These are phyloP conservation scores for Ficedula albicollis DNA, from an alignment of 2,797 vertebrate genomes.

Conservation along the genomic window DNA sequence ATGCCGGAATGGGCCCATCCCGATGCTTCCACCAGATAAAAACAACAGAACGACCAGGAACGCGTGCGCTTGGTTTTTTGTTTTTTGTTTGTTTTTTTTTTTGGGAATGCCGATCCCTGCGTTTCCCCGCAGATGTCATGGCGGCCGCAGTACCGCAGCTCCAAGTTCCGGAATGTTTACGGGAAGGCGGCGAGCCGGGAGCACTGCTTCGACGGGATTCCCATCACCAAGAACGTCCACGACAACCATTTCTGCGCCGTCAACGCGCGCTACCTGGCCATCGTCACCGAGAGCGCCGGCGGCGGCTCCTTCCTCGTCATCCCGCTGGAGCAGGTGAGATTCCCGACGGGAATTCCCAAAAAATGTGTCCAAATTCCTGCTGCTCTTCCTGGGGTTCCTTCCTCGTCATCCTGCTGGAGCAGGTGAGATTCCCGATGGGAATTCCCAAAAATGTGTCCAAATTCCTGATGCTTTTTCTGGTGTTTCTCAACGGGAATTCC, in stretches of 20 bases:
- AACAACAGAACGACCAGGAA: too few species aligned
- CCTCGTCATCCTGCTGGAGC: fast-evolving
- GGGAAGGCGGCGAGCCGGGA: slow-evolving; percentile 95
- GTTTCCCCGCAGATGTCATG: slow-evolving; percentile 91
- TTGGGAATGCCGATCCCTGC: not conserved
- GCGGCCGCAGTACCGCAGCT: slow-evolving; percentile 98
- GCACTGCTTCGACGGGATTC: slow-evolving; percentile 94
- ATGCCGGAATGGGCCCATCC: too few species aligned
- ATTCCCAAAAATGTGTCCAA: not conserved
- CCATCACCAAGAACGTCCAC: slow-evolving; percentile 98
- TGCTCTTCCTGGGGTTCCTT: not conserved
- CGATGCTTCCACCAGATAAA: too few species aligned
- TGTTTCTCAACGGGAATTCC: too few species aligned
- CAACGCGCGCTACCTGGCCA: slow-evolving; percentile 91
- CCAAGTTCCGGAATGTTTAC: slow-evolving; percentile 99
- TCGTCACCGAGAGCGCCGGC: slow-evolving; percentile 93
- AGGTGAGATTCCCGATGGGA: not conserved
- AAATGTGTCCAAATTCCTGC: fast-evolving
- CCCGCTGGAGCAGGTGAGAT: slow-evolving; percentile 83
- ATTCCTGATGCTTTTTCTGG: too few species aligned
- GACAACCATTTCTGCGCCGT: slow-evolving; percentile 98
- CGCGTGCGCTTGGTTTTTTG: fast-evolving
- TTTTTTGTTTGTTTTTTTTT: not conserved
- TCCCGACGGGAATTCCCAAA: fast-evolving
- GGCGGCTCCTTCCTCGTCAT: slow-evolving; percentile 94